These are phyloP conservation scores for Epizoanthus ramosus DNA, from an alignment of 92 coral and sea anemone genomes.

Conservation along the genomic window DNA sequence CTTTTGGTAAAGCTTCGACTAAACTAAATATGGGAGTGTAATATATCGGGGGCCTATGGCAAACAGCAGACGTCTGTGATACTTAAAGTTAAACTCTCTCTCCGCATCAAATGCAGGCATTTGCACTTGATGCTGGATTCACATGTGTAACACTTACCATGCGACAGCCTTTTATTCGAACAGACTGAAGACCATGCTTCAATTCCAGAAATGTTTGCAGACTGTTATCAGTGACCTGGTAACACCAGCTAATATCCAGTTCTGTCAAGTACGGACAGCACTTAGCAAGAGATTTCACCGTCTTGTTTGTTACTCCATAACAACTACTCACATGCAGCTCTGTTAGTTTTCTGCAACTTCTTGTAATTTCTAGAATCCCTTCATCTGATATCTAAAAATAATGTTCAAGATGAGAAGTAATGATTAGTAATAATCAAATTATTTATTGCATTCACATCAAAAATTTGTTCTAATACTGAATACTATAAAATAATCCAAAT, in stretches of 20 bases:
- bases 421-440: too few species aligned
- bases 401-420: not conserved
- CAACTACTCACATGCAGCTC: conserved; percentile 82
- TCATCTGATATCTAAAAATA: conserved; percentile 69
- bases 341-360: conserved; percentile 59
- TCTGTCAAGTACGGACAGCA: conserved; percentile 56
- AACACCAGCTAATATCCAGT: conserved; percentile 82
- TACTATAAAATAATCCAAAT: too few species aligned
- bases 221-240: conserved; percentile 71
- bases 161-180: conserved; percentile 70
- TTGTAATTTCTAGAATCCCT: conserved; percentile 65
- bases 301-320: conserved; percentile 82
- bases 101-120: too few species aligned
- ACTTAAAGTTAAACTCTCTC: too few species aligned
- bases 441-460: too few species aligned
- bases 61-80: too few species aligned
- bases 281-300: conserved; percentile 52
- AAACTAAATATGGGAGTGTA: too few species aligned
- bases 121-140: too few species aligned
- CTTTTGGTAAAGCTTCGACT: too few species aligned
- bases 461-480: too few species aligned
- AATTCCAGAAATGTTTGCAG: conserved; percentile 49
- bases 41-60: too few species aligned
- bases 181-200: conserved; percentile 45
- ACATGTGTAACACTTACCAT: conserved; percentile 32